Evolutionary conservation across 1,140 invertebrate species (phyloP), one percentile per base, ranked within the genome.

Genomic region (Triops longicaudatus): DNA sequence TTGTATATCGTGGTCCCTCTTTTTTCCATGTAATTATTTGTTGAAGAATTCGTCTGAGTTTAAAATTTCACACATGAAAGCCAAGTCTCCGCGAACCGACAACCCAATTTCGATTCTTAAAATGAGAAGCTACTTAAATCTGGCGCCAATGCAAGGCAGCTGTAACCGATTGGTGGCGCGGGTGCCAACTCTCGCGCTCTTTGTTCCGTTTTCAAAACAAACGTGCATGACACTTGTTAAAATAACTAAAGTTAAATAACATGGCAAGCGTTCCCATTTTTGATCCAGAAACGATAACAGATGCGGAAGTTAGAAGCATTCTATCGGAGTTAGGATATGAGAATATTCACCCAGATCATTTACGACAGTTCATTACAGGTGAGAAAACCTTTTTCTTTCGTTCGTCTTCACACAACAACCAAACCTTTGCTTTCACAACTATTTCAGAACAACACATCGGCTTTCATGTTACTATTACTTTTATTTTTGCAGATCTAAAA

Each of bases 311-410:
- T 63, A 17, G 17, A 63, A 63, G 50, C 50, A 63, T 63, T 63
- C 14, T 63, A 22, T 17, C 50, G 14, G 50, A 63, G n/a, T 9
- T 63, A 7, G 50, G 50, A 5, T 63, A 63, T 63, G 50, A 63
- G 14, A 63, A 63, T 63, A n/a, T 63, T 63, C n/a, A n/a, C 17
- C 50, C 50, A n/a, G 50, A 63, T 63, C 50, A 63, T 63, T 63
- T 63, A 63, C 50, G 22, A n/a, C 50, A 63, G 50, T 63, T 63
- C 17, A 63, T 63, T 7, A 12, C 50, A 7, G 50, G 50, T 63
- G 50, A 17, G 50, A 4, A 2, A 11, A 63, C 11, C 14, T 63
- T n/a, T 9, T 63, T 37, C 7, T 37, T 37, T 4, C 31, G 2
- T 37, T 37, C 31, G 2, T 37, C 7, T 37, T 37, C 31, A 4